Base-by-base conservation (phyloP, 2,888 invertebrate genomes). In the Drosophila robusta region DNA sequence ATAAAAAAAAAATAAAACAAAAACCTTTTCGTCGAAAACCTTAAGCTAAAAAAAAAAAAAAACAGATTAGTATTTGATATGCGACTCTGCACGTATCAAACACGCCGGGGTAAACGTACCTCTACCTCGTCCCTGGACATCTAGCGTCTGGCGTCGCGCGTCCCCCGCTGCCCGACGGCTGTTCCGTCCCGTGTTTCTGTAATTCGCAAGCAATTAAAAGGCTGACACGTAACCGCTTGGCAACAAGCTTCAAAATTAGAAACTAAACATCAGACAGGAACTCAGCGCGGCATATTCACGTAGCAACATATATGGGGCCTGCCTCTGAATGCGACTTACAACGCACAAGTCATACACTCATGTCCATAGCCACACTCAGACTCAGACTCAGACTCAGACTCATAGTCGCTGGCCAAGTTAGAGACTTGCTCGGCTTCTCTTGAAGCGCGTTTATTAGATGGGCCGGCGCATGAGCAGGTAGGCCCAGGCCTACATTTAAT, bases 181-280 rank as follows among this genome's bases (percentile, higher is more conserved):
- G 54, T 52, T 32, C 14, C 24, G 52, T 47, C 51, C 78, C 78
- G 64, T 68, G 64, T 73, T 73, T 80, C 63, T 72, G 81, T 72
- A 82, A 80, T 82, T 87, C 85, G 78, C 82, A 87, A 80, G 68
- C 85, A 84, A 82, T 84, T 87, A 79, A 82, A 82, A 68, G 64
- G 41, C 65, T 52, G 66, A 75, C 70, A 77, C 77, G 73, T 72
- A 72, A 60, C 38, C 54, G 68, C 87, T 70, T 84, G 70, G 80
- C 87, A 86, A 84, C 78, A 75, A 84, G 69, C 67, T 71, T 6
- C 39, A 70, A 70, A 65, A 74, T 58, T 63, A 68, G 44, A 81
- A 79, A 76, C 66, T 63, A 74, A 80, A 63, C 52, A 61, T 50
- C 56, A 66, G 81, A 66, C 69, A 85, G 85, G 69, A 81, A 84